phyloP scores from a whole-genome alignment of 2,888 invertebrate species.

The Phaonia tiefii region DNA sequence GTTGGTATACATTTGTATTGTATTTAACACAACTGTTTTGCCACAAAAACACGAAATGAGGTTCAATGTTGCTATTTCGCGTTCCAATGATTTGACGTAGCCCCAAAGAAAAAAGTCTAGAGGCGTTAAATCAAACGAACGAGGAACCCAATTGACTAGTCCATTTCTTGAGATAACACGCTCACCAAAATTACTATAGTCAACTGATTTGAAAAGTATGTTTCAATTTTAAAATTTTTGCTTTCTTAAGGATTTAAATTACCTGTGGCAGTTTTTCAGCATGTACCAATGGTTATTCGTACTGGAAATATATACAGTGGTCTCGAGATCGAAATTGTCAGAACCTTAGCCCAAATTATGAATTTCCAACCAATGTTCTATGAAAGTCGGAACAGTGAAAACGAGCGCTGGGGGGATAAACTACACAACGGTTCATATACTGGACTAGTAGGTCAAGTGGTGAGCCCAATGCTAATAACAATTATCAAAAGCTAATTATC shows the following conservation, averaged over 20 bases:
- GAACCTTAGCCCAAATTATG: slow-evolving; percentile 85
- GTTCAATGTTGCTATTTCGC: too few relatives aligned
- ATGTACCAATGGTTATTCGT: slow-evolving; percentile 77
- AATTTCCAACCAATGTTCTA: slow-evolving; percentile 87
- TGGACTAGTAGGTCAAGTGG: slow-evolving; percentile 88
- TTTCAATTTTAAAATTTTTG: too few relatives aligned
- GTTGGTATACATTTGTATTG: too few relatives aligned
- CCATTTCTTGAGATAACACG: too few relatives aligned
- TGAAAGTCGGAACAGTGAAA: slow-evolving; percentile 83
- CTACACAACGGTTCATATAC: slow-evolving; percentile 85
- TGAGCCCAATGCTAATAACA: slow-evolving; percentile 57
- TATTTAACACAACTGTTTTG: too few relatives aligned
- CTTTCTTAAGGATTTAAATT: slow-evolving; percentile 73
- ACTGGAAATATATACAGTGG: slow-evolving; percentile 69
- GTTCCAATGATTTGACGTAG: too few relatives aligned
- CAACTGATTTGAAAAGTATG: too few relatives aligned
- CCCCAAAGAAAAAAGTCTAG: too few relatives aligned
- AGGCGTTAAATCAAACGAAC: too few relatives aligned
- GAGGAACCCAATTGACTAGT: too few relatives aligned
- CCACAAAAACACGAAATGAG: too few relatives aligned
- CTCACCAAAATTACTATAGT: too few relatives aligned
- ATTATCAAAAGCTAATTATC: not conserved
- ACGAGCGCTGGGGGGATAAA: slow-evolving; percentile 86
- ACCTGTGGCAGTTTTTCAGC: slow-evolving; percentile 73
- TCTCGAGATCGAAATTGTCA: slow-evolving; percentile 78